Conservation (phyloP, 1,140 invertebrate species). For the Copidosoma floridanum region DNA sequence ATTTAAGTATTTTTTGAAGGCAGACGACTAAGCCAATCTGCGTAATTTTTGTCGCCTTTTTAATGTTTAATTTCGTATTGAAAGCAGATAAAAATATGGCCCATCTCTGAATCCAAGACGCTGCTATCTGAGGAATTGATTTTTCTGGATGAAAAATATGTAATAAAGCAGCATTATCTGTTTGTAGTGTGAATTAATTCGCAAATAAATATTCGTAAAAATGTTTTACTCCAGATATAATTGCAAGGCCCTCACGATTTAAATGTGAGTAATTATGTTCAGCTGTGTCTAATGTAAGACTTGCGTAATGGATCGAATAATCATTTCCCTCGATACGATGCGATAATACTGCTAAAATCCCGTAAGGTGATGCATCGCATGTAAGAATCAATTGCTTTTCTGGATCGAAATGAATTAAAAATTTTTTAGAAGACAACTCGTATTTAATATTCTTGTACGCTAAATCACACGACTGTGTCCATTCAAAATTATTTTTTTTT, state of each 20-base stretch:
- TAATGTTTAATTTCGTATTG: too few relatives aligned
- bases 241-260: background rate
- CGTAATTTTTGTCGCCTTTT: too few relatives aligned
- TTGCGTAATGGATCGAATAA: background rate
- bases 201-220: conserved; percentile 7
- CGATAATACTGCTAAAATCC: conserved; percentile 10
- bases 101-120: background rate
- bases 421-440: too few relatives aligned
- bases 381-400: too few relatives aligned
- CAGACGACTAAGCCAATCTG: too few relatives aligned
- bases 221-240: background rate
- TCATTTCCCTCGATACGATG: background rate
- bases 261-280: conserved; percentile 1
- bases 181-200: background rate
- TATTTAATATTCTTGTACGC: too few relatives aligned
- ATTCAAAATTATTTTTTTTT: too few relatives aligned
- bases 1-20: too few relatives aligned
- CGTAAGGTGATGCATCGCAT: too few relatives aligned
- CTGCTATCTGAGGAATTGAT: conserved; percentile 2
- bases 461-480: too few relatives aligned
- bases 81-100: background rate
- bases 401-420: too few relatives aligned
- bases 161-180: background rate
- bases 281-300: background rate
- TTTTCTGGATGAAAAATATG: conserved; percentile 1